phyloP scores from a whole-genome alignment of 2,797 vertebrate species.

The Chaunax sp. region DNA sequence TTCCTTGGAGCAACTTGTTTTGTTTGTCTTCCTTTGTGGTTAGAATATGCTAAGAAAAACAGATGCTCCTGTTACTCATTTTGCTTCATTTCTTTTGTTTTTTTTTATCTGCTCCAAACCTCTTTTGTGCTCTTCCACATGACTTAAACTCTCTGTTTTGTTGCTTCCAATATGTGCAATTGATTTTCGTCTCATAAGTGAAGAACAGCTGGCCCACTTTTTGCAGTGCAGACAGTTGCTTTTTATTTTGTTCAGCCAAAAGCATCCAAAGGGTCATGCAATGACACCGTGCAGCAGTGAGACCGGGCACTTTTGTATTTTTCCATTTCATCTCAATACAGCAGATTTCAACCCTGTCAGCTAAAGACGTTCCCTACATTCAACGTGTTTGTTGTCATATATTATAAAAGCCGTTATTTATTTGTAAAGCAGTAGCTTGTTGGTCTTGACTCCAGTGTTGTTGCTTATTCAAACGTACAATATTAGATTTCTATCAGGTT shows the following conservation, averaged over 20 bases:
- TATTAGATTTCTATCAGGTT: no score
- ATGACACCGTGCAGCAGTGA: background rate
- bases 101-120: conserved; percentile 9
- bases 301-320: background rate
- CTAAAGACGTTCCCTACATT: background rate
- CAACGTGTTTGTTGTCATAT: background rate
- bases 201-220: conserved; percentile 13
- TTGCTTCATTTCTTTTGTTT: conserved; percentile 7
- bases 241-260: conserved; percentile 29
- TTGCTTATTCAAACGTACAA: background rate
- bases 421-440: background rate
- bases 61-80: conserved; percentile 39
- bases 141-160: conserved; percentile 20
- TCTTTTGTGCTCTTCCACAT: conserved; percentile 12
- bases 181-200: conserved; percentile 19
- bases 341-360: background rate
- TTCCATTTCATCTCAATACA: background rate
- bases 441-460: background rate
- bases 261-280: background rate
- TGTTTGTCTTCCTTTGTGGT: conserved; percentile 42
- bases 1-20: background rate
- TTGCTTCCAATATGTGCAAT: background rate
- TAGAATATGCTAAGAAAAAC: conserved; percentile 21
- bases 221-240: conserved; percentile 22
- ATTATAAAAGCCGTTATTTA: background rate